These are phyloP conservation scores for Drosophila kikkawai DNA, from an alignment of 1,140 invertebrate species.

Conservation along the genomic window DNA sequence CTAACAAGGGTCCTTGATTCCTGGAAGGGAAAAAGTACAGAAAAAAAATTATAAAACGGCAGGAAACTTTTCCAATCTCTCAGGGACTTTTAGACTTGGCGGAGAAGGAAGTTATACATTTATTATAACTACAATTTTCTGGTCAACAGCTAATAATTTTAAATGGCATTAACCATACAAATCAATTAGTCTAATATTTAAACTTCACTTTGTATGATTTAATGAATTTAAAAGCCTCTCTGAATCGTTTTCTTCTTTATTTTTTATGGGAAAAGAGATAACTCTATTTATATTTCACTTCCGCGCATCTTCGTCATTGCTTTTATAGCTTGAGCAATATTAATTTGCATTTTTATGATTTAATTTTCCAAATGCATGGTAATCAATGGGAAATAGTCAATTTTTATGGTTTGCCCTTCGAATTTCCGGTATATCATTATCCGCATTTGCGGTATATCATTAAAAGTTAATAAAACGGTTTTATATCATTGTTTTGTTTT, in stretches of 20 bases:
- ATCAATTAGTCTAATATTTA: constrained; percentile 3
- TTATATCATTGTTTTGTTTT: neutral
- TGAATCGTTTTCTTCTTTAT: too few species aligned
- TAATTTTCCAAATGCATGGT: constrained; percentile 44
- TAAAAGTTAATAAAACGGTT: constrained; percentile 17
- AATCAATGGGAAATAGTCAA: constrained; percentile 23
- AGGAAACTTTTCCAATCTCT: constrained; percentile 27
- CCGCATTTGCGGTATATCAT: constrained; percentile 13
- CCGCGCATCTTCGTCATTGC: neutral
- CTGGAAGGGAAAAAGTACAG: neutral
- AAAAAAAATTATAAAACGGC: neutral
- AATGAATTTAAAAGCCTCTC: neutral
- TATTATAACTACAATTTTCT: neutral
- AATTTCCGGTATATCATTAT: constrained; percentile 15
- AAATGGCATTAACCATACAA: neutral
- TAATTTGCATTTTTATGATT: constrained; percentile 49
- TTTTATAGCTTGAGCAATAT: constrained; percentile 22
- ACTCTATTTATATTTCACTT: constrained; percentile 6
- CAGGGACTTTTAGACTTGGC: neutral
- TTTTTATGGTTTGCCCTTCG: constrained; percentile 19
- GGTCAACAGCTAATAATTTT: neutral
- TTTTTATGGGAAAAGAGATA: constrained; percentile 29
- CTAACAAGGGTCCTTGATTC: neutral
- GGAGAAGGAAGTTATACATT: neutral
- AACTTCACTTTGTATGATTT: neutral